Percentiles rank a stretch among this genome's conserved stretches.
Conservation (phyloP, 2,888 invertebrate species). For the Malacosoma neustria region DNA sequence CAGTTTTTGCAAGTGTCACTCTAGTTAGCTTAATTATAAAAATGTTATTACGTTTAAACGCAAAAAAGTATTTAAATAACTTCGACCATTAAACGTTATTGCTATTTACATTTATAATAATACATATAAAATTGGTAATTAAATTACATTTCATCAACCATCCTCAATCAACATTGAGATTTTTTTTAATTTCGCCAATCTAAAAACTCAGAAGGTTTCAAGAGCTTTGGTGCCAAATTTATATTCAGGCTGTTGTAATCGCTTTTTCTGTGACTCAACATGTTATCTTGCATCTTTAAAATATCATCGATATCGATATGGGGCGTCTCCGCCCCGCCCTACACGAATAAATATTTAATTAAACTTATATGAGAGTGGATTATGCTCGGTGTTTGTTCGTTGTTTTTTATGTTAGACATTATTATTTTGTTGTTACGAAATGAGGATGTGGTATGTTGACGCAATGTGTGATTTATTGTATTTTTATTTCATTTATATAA, state of each 20-base stretch:
- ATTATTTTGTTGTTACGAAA: conserved; percentile 6
- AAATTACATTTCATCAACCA: too few species aligned
- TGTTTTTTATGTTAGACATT: conserved; percentile 7
- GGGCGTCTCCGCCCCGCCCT: conserved; percentile 56
- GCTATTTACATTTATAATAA: too few species aligned
- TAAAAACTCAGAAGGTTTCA: too few species aligned
- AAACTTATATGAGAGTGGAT: conserved; percentile 52
- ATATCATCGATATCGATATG: conserved; percentile 63
- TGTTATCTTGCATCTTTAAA: conserved; percentile 58
- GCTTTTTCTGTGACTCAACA: conserved; percentile 24
- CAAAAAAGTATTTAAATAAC: too few species aligned
- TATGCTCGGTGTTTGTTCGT: not conserved
- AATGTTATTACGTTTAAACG: too few species aligned
- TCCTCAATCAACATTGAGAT: too few species aligned
- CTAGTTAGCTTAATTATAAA: too few species aligned
- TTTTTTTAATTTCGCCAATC: too few species aligned
- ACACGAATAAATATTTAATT: conserved; percentile 71
- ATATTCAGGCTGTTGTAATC: conserved; percentile 3
- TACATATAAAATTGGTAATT: too few species aligned
- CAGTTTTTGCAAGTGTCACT: too few species aligned
- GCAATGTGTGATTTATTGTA: conserved; percentile 6
- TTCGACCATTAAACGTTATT: too few species aligned
- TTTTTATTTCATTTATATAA: not conserved
- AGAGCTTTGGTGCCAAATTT: too few species aligned
- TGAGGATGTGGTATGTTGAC: not conserved